These are phyloP conservation scores for Polypedilum vanderplanki DNA, from an alignment of 1,140 invertebrate species.

Conservation along the genomic window DNA sequence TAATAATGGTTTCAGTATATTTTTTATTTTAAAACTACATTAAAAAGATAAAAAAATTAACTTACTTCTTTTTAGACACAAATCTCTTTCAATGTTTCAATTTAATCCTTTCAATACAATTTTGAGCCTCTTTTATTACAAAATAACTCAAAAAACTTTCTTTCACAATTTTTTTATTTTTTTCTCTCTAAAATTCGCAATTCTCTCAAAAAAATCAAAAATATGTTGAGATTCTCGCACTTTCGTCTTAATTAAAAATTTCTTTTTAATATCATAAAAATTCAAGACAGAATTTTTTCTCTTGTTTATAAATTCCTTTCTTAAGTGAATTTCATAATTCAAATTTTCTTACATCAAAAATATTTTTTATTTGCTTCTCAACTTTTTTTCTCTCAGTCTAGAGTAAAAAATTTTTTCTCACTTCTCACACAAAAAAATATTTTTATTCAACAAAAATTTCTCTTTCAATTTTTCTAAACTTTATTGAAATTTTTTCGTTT, in stretches of 20 bases:
- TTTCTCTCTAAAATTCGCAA: background rate
- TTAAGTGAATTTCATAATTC: background rate
- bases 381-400: too few relatives aligned
- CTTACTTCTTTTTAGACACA: background rate
- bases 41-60: background rate
- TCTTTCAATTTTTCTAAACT: background rate
- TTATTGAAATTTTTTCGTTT: background rate
- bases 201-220: background rate
- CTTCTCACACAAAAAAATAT: background rate
- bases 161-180: background rate
- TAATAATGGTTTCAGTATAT: too few relatives aligned
- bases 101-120: background rate
- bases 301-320: background rate
- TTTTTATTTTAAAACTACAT: background rate
- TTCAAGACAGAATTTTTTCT: background rate
- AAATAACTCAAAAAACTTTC: background rate
- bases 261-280: background rate
- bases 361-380: too few relatives aligned
- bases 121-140: background rate
- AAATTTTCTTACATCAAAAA: too few relatives aligned
- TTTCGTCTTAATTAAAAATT: background rate
- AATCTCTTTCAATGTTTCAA: background rate
- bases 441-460: constrained; percentile 9
- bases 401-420: background rate
- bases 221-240: background rate